Evolutionary conservation across 2,797 vertebrate species (phyloP).

Genomic region (Acipenser ruthenus): DNA sequence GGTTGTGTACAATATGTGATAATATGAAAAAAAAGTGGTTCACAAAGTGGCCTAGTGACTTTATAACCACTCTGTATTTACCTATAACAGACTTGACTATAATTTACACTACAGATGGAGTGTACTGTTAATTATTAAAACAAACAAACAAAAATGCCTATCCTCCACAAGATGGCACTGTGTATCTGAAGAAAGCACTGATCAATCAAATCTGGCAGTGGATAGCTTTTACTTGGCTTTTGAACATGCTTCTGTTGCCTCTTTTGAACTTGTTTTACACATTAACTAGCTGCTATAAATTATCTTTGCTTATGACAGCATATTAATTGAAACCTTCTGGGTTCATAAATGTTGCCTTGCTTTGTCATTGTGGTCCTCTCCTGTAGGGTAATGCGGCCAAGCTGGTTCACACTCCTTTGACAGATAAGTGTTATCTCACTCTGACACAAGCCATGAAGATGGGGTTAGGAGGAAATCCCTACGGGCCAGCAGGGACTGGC

Average conservation of each 20-base stretch:
- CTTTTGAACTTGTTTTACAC: too few species aligned
- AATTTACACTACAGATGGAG: too few species aligned
- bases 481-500: constrained; percentile 93
- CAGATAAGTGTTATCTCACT: constrained; percentile 95
- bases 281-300: too few species aligned
- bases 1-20: too few species aligned
- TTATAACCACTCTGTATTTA: too few species aligned
- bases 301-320: background rate
- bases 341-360: background rate
- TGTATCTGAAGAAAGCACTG: constrained; percentile 9
- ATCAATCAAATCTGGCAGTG: too few species aligned
- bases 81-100: too few species aligned
- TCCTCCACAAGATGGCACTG: constrained; percentile 42
- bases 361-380: background rate
- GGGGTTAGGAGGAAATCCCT: constrained; percentile 95
- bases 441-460: constrained; percentile 95
- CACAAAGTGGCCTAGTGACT: background rate
- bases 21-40: too few species aligned
- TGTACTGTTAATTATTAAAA: too few species aligned
- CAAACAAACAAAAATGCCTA: too few species aligned
- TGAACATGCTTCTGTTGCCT: too few species aligned
- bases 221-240: too few species aligned
- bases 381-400: constrained; percentile 85
- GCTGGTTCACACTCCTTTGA: constrained; percentile 91
- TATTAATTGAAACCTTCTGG: background rate